These are phyloP conservation scores for Spheniscus mendiculus DNA, from an alignment of 2,113 vertebrate genomes.

Conservation along the genomic window DNA sequence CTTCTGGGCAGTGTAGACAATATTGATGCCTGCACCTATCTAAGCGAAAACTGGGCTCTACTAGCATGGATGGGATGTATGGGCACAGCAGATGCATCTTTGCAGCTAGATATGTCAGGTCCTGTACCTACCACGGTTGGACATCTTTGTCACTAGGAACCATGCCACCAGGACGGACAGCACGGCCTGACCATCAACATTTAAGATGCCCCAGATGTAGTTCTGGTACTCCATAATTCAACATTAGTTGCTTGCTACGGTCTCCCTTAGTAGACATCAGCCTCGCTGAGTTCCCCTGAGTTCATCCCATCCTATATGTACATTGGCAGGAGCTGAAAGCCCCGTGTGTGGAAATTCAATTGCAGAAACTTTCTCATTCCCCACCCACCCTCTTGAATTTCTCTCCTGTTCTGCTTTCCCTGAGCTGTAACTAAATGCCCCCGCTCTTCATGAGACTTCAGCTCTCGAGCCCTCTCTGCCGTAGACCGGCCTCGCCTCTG, in stretches of 20 bases:
- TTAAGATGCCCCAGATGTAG: not conserved
- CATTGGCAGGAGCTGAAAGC: slow-evolving; percentile 46
- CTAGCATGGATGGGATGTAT: not conserved
- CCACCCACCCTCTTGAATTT: slow-evolving; percentile 31
- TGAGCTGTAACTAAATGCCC: not conserved
- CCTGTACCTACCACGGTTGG: accelerated
- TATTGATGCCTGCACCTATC: not conserved
- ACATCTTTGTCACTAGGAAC: not conserved
- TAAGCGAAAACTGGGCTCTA: not conserved
- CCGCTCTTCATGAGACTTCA: not conserved
- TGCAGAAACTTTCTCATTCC: slow-evolving; percentile 43
- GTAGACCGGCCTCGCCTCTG: accelerated
- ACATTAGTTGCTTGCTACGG: not conserved
- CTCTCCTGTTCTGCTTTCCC: slow-evolving; percentile 22
- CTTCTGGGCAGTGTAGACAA: not conserved
- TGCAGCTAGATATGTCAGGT: not conserved
- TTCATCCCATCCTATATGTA: slow-evolving; percentile 22
- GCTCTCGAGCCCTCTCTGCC: not conserved
- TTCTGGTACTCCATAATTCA: not conserved
- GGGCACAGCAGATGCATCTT: not conserved
- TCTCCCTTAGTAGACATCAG: not conserved
- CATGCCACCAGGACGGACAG: accelerated
- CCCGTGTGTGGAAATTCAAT: not conserved
- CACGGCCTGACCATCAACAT: accelerated
- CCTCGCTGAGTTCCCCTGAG: not conserved